Evolutionary conservation across 2,797 vertebrate genomes (phyloP), one percentile per base, ranked within the genome.

Genomic region (Coilia nasus): DNA sequence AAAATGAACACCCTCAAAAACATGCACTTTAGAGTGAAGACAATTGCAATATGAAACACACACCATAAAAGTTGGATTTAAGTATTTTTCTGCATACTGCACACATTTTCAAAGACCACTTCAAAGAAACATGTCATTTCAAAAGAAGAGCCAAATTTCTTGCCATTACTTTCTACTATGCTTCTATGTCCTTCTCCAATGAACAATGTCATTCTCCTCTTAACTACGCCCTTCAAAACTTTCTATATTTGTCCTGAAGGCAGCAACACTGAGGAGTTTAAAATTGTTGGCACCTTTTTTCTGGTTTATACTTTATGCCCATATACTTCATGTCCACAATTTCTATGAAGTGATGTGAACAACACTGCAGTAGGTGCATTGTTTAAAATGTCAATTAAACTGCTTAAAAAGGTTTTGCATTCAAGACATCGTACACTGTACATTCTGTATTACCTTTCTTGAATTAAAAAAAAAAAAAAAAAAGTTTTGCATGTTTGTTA

Each of bases 31-130:
- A 78, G 25, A 17, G 23, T 31, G 28, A 75, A 17, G 67, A 75
- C 31, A 35, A 19, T 35, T 3, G 19, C 64, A 35, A 75, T 75
- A 31, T 71, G 67, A 35, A 75, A 71, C 15, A 6, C 28, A 71
- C 15, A 62, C 23, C 10, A 64, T 64, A 25, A 23, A 64, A 64
- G 6, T 25, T 23, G 60, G n/a, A 25, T 64, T 64, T 64, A 59
- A 59, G 57, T 19, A 17, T 64, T 64, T 25, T 28, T 25, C 12
- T 41, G 60, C n/a, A 23, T 7, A 31, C 67, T 75, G 67, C 14
- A 75, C 14, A 75, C 14, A 64, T 75, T 71, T 75, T 75, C 67
- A 35, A 75, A 75, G 28, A 41, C 67, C 31, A 78, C 19, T 78
- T 78, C 1, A 78, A 78, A 41, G 67, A 67, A 67, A 67, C 25